phyloP scores from a whole-genome alignment of 2,113 vertebrate species.

The Sylvia atricapilla region DNA sequence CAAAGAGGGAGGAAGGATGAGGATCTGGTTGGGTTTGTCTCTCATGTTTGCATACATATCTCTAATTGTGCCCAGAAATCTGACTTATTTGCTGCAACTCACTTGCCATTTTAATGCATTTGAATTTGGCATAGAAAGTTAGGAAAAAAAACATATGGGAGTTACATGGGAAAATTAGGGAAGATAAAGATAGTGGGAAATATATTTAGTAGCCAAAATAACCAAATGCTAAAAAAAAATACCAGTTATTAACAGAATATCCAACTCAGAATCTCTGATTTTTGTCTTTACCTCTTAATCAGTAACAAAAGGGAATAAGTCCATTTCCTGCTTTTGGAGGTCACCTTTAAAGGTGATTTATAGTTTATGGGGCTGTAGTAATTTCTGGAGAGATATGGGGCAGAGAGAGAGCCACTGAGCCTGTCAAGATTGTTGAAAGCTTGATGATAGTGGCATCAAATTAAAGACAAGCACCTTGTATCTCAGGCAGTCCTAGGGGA shows the following conservation, averaged over 20 bases:
- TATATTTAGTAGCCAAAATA: background rate
- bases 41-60: background rate
- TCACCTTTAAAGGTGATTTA: background rate
- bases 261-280: background rate
- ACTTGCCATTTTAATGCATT: background rate
- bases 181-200: background rate
- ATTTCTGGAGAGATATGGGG: background rate
- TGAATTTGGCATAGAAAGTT: background rate
- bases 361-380: background rate
- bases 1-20: background rate
- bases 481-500: background rate
- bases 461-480: background rate
- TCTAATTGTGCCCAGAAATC: background rate
- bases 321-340: background rate
- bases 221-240: fast-evolving
- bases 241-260: background rate
- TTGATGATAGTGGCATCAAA: background rate
- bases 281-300: background rate
- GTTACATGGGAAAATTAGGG: background rate
- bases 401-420: background rate
- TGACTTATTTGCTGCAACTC: background rate
- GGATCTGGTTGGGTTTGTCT: background rate
- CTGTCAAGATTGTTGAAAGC: background rate
- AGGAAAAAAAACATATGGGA: background rate
- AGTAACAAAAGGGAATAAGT: background rate